phyloP scores from a whole-genome alignment of 2,113 vertebrate genomes.

The Probosciger aterrimus region DNA sequence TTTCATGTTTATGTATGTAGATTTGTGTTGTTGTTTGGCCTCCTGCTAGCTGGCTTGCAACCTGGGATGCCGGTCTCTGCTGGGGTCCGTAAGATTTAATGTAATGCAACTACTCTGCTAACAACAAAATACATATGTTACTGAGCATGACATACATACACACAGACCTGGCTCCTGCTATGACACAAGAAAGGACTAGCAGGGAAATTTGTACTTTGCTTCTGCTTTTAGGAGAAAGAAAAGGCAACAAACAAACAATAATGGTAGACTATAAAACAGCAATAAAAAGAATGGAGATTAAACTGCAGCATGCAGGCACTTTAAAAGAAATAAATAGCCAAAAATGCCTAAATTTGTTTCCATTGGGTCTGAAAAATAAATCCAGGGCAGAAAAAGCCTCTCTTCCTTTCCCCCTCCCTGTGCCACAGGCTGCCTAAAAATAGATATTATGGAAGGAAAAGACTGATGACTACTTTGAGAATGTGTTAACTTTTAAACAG shows the following conservation, averaged over 20 bases:
- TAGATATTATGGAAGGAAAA: background rate
- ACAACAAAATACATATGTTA: background rate
- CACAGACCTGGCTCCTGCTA: background rate
- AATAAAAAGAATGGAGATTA: slow-evolving; percentile 47
- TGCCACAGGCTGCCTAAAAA: background rate
- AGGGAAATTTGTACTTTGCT: slow-evolving; percentile 1
- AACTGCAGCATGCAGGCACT: background rate
- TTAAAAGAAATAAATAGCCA: slow-evolving; percentile 35
- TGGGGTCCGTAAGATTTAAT: background rate
- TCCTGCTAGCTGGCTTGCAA: background rate
- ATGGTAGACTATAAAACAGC: slow-evolving; percentile 15
- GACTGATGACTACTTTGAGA: slow-evolving; percentile 12
- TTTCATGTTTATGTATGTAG: background rate
- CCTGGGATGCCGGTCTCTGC: background rate
- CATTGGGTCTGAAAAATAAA: background rate
- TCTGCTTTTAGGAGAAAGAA: background rate
- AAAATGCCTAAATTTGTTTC: background rate
- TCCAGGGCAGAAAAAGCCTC: background rate
- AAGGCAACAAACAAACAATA: background rate
- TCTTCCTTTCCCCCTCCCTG: background rate
- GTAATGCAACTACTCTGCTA: background rate
- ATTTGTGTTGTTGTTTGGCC: background rate
- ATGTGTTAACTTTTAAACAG: slow-evolving; percentile 50
- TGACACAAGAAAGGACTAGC: background rate
- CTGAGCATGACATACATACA: background rate